Conservation (phyloP, 2,888 invertebrate genomes). For the Leucophenga maculata region DNA sequence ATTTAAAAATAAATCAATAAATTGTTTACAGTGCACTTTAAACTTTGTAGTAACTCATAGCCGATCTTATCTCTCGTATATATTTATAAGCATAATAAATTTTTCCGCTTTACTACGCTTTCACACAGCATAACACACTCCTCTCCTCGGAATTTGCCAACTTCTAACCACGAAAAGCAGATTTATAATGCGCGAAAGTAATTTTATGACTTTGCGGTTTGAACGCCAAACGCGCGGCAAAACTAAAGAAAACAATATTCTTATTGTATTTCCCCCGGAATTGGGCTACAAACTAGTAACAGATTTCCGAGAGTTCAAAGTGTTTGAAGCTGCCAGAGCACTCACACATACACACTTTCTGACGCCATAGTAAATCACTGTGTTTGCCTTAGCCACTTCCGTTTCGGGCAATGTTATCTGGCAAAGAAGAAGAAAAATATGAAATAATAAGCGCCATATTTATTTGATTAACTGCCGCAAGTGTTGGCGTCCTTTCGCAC, state of each 20-base stretch:
- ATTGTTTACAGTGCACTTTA: background rate
- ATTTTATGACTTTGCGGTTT: conserved; percentile 71
- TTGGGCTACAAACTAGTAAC: too few species aligned
- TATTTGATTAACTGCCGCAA: conserved; percentile 64
- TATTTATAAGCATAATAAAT: conserved; percentile 68
- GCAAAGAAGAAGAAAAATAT: conserved; percentile 44
- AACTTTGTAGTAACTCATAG: conserved; percentile 1
- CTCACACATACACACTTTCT: background rate
- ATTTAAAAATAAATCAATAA: too few species aligned
- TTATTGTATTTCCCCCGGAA: background rate
- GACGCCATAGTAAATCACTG: conserved; percentile 53
- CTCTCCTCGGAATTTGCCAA: conserved; percentile 19
- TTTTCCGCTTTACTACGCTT: conserved; percentile 66
- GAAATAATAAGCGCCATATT: conserved; percentile 52
- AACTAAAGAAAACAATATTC: conserved; percentile 23
- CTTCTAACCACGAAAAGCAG: conserved; percentile 58
- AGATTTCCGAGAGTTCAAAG: background rate
- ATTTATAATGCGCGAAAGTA: conserved; percentile 71
- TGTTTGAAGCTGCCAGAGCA: background rate
- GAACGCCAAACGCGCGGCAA: conserved; percentile 33
- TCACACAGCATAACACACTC: conserved; percentile 24
- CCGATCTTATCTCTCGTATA: conserved; percentile 21
- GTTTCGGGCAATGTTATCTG: conserved; percentile 55
- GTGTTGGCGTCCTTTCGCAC: conserved; percentile 36
- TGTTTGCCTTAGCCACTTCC: conserved; percentile 42